phyloP scores from a whole-genome alignment of 2,113 vertebrate genomes.

The Merops nubicus region DNA sequence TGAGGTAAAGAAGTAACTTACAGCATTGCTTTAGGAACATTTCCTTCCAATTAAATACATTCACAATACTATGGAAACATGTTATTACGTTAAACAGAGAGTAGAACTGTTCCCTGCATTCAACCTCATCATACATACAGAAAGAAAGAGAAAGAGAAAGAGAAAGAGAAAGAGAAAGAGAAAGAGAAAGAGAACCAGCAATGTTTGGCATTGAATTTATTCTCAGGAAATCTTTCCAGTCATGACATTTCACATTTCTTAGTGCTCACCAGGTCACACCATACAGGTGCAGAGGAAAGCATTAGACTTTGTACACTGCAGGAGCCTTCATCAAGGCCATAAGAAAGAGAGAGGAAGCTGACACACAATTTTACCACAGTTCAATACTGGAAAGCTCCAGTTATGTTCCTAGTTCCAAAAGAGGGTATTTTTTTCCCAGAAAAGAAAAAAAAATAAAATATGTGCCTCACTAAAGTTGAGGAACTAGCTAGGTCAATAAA shows the following conservation, averaged over 20 bases:
- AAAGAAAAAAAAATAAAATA: not conserved
- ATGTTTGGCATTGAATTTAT: not conserved
- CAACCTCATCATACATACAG: not conserved
- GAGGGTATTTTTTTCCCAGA: not conserved
- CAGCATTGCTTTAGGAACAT: slow-evolving; percentile 17
- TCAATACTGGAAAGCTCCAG: not conserved
- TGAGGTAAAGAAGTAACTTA: slow-evolving; percentile 14
- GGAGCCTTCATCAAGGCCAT: not conserved
- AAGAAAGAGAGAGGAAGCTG: not conserved
- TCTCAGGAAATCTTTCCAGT: not conserved
- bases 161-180: too few species aligned
- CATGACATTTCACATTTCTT: not conserved
- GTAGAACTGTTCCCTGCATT: not conserved
- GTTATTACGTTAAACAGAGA: not conserved
- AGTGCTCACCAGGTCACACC: not conserved
- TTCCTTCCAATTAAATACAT: not conserved
- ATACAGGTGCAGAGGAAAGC: not conserved
- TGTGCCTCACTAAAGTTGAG: not conserved
- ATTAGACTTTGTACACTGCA: not conserved
- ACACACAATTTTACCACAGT: not conserved
- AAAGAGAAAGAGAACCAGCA: not conserved
- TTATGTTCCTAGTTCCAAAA: not conserved
- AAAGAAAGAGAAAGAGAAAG: too few species aligned
- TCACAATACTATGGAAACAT: not conserved
- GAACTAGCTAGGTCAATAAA: not conserved